Evolutionary conservation across 92 coral and sea anemone species (phyloP).

Genomic region (Parazoanthus atlanticus): DNA sequence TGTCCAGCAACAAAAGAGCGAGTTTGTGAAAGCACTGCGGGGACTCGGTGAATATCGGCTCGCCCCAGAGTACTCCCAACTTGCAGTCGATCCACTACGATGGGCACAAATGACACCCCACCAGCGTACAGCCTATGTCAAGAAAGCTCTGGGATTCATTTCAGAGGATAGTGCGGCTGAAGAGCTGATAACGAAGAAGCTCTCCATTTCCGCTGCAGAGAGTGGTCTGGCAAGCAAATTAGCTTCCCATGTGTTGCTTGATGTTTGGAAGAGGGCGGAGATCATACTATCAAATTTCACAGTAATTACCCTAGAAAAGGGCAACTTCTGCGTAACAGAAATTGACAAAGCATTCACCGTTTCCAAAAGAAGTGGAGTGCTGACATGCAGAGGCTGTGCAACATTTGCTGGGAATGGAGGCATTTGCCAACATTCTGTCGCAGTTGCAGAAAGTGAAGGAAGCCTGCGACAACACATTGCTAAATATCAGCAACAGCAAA

Average conservation of each 20-base stretch:
- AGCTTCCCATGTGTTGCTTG: slow-evolving; percentile 25
- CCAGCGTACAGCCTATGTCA: slow-evolving; percentile 25
- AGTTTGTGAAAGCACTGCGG: slow-evolving; percentile 41
- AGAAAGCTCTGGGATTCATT: slow-evolving; percentile 20
- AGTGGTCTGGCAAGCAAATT: slow-evolving; percentile 13
- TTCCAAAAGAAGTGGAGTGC: background rate
- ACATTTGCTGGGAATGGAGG: slow-evolving; percentile 30
- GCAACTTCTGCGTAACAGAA: slow-evolving; percentile 30
- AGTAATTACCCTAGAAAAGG: slow-evolving; percentile 11
- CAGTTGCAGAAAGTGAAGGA: slow-evolving; percentile 4
- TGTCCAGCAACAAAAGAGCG: slow-evolving; percentile 28
- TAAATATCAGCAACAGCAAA: background rate
- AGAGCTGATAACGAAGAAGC: background rate
- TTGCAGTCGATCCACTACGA: slow-evolving; percentile 22
- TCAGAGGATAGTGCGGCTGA: background rate
- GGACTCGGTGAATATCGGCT: slow-evolving; percentile 45
- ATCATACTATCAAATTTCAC: slow-evolving; percentile 4
- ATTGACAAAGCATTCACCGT: slow-evolving; percentile 13
- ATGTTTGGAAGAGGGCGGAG: slow-evolving; percentile 38
- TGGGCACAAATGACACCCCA: slow-evolving; percentile 48
- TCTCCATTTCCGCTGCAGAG: slow-evolving; percentile 23
- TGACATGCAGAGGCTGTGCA: slow-evolving; percentile 13
- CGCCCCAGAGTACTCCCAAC: slow-evolving; percentile 22
- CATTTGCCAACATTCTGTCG: slow-evolving; percentile 29
- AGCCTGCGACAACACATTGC: background rate